These are phyloP conservation scores for Cichlasoma orientale DNA, from an alignment of 2,797 vertebrate genomes.

Conservation along the genomic window DNA sequence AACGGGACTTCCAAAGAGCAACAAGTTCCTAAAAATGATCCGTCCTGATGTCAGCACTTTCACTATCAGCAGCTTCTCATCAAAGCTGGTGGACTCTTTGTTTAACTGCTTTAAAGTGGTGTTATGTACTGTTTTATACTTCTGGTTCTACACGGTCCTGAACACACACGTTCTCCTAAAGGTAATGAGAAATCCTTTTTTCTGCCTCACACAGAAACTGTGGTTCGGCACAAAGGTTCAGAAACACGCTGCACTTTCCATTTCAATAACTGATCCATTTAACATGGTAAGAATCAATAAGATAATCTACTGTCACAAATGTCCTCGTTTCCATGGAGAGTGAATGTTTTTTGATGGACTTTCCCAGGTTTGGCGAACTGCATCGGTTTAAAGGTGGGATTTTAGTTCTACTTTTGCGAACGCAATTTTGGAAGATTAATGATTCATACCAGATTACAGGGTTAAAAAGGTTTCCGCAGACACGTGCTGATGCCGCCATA, in stretches of 20 bases:
- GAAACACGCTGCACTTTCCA: neutral
- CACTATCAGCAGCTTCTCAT: neutral
- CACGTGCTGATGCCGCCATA: constrained; percentile 54
- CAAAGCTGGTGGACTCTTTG: neutral
- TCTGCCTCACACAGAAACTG: neutral
- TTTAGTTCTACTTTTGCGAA: neutral
- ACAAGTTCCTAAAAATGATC: neutral
- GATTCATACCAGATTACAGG: neutral
- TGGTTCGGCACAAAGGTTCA: neutral
- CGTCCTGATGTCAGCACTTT: neutral
- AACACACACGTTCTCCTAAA: neutral
- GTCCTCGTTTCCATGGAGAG: neutral
- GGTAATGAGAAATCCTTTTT: neutral
- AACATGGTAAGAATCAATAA: neutral
- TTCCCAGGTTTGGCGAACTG: neutral
- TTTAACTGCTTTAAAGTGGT: neutral
- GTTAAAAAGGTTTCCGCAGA: constrained; percentile 35
- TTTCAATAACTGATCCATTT: neutral
- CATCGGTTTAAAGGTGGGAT: neutral
- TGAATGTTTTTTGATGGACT: neutral
- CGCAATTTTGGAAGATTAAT: neutral
- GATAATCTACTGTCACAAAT: neutral
- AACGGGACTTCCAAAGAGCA: neutral
- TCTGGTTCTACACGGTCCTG: neutral
- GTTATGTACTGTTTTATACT: neutral